These are phyloP conservation scores for Pseudoips prasinana DNA, from an alignment of 2,888 invertebrate genomes.

Conservation along the genomic window DNA sequence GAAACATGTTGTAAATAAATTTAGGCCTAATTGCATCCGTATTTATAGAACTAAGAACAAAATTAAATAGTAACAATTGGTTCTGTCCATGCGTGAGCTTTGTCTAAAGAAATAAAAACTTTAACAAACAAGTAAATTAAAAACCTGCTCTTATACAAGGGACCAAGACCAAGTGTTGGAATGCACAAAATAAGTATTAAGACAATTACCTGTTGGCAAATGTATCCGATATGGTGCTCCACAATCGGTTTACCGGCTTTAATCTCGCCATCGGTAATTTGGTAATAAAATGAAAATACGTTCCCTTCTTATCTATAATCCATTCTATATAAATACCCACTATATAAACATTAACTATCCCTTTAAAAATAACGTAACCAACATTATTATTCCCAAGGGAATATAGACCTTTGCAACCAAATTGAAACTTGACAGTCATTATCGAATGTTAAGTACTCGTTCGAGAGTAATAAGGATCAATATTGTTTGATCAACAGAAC, in stretches of 20 bases:
- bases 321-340: conserved; percentile 72
- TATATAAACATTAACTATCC: conserved; percentile 66
- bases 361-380: conserved; percentile 39
- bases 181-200: conserved; percentile 65
- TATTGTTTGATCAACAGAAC: conserved; percentile 38
- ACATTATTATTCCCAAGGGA: conserved; percentile 28
- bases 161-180: conserved; percentile 48
- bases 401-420: conserved; percentile 39
- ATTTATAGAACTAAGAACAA: no score
- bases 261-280: conserved; percentile 81
- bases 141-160: conserved; percentile 5
- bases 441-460: conserved; percentile 37
- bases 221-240: conserved; percentile 60
- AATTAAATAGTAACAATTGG: no score
- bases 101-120: not conserved
- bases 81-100: conserved; percentile 6
- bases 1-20: no score
- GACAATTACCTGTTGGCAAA: conserved; percentile 75
- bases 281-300: conserved; percentile 83
- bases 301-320: conserved; percentile 76
- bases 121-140: conserved; percentile 5
- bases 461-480: conserved; percentile 49
- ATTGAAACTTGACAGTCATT: conserved; percentile 28
- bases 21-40: no score
- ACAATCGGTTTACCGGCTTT: conserved; percentile 60